phyloP scores from a whole-genome alignment of 2,888 invertebrate species.

The Chrysolina oricalcia region DNA sequence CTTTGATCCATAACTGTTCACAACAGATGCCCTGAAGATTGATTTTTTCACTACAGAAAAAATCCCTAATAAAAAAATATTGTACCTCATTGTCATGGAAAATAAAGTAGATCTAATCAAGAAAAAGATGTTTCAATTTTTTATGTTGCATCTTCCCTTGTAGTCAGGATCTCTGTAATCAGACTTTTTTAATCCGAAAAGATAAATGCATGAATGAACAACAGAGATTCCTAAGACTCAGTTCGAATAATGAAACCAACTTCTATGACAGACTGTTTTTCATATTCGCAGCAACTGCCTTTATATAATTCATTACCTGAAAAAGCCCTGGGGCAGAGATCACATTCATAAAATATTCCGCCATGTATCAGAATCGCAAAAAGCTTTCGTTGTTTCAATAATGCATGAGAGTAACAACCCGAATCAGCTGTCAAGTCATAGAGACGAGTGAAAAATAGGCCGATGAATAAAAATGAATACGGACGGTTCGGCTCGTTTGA shows the following conservation, averaged over 20 bases:
- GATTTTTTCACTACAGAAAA: too few relatives aligned
- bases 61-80: too few relatives aligned
- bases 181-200: too few relatives aligned
- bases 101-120: too few relatives aligned
- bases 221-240: background rate
- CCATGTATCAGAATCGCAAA: slow-evolving; percentile 17
- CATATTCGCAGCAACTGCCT: slow-evolving; percentile 1
- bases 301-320: slow-evolving; percentile 3
- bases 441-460: slow-evolving; percentile 23
- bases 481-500: slow-evolving; percentile 11
- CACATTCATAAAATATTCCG: slow-evolving; percentile 7
- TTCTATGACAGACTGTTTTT: background rate
- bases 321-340: background rate
- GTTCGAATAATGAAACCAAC: too few relatives aligned
- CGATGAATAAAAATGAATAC: slow-evolving; percentile 18
- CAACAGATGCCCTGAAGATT: too few relatives aligned
- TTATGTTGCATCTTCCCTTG: background rate
- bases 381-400: slow-evolving; percentile 20
- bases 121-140: background rate
- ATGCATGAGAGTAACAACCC: slow-evolving; percentile 25
- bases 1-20: too few relatives aligned
- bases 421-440: slow-evolving; percentile 18
- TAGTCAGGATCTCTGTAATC: too few relatives aligned
- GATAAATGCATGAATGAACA: background rate
- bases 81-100: too few relatives aligned